A percentile compares a stretch with the other conserved stretches of the same genome.
These are phyloP conservation scores for Antechinus flavipes DNA, from an alignment of 2,113 vertebrate species.

Conservation along the genomic window DNA sequence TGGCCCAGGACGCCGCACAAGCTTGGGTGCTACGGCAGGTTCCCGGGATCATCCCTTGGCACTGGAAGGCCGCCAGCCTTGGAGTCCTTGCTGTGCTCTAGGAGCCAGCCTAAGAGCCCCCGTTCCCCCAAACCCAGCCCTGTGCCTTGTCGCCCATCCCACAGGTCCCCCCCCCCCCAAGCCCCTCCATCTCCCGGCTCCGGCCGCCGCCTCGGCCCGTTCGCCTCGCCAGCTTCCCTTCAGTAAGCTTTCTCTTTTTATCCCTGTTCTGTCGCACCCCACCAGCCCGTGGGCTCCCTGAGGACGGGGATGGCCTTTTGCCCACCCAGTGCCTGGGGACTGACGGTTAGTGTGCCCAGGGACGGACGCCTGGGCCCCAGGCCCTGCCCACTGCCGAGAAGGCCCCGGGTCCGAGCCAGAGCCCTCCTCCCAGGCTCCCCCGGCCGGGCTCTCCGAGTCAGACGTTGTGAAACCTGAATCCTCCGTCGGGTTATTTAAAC, in stretches of 20 bases:
- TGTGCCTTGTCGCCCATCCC: too few relatives aligned
- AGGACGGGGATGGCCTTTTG: neutral
- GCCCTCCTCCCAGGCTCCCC: constrained; percentile 13
- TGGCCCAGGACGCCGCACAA: neutral
- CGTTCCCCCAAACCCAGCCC: too few relatives aligned
- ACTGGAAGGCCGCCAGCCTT: neutral
- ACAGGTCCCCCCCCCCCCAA: too few relatives aligned
- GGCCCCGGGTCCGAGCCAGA: neutral
- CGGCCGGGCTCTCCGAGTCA: constrained; percentile 48
- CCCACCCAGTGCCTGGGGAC: too few relatives aligned
- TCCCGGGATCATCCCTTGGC: too few relatives aligned
- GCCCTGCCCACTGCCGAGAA: neutral
- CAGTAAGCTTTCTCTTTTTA: neutral
- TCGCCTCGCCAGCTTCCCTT: too few relatives aligned
- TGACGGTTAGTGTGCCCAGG: neutral
- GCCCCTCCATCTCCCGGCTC: too few relatives aligned
- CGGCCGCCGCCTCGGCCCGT: neutral
- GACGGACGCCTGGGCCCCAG: neutral
- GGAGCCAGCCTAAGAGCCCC: neutral
- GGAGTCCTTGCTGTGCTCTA: neutral
- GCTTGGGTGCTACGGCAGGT: neutral
- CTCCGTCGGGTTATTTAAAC: constrained; percentile 18
- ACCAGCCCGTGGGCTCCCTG: too few relatives aligned
- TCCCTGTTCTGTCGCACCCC: neutral
- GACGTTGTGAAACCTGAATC: constrained; percentile 41